Conservation (phyloP, 92 coral and sea anemone species). For the Actinernus sp. region DNA sequence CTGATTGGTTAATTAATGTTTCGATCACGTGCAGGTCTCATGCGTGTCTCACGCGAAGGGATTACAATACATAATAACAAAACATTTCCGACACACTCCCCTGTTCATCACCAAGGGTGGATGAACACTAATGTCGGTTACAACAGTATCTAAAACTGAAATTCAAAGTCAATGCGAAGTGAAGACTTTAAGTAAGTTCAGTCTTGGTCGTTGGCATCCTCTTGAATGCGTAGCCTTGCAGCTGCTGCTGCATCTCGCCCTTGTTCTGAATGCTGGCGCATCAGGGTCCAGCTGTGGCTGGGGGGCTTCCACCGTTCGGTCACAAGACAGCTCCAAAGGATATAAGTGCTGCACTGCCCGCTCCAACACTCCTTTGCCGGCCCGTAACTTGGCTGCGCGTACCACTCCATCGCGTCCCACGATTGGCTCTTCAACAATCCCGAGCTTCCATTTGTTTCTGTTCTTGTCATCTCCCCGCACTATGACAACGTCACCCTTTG, state of each 20-base stretch:
- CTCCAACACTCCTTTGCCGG: too few relatives aligned
- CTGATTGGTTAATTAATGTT: too few relatives aligned
- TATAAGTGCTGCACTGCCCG: too few relatives aligned
- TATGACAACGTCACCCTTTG: constrained; percentile 16
- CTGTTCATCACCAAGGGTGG: constrained; percentile 3
- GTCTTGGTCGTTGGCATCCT: neutral
- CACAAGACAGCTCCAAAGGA: constrained; percentile 15
- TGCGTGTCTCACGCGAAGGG: too few relatives aligned
- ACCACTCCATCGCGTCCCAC: constrained; percentile 43
- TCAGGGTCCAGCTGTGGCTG: neutral
- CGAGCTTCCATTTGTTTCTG: constrained; percentile 30
- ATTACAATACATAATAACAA: too few relatives aligned
- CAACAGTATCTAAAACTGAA: too few relatives aligned
- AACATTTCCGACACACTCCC: too few relatives aligned
- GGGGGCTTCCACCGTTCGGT: neutral
- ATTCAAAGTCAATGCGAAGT: too few relatives aligned
- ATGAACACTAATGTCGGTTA: neutral
- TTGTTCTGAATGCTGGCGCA: constrained; percentile 2
- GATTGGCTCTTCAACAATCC: constrained; percentile 30
- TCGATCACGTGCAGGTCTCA: too few relatives aligned
- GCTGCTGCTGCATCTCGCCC: constrained; percentile 42
- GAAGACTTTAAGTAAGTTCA: too few relatives aligned
- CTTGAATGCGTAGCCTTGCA: constrained; percentile 5
- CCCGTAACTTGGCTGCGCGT: too few relatives aligned
- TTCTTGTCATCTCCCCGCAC: constrained; percentile 15